phyloP scores from a whole-genome alignment of 64 coral and sea anemone genomes.

The Acropora yongei region DNA sequence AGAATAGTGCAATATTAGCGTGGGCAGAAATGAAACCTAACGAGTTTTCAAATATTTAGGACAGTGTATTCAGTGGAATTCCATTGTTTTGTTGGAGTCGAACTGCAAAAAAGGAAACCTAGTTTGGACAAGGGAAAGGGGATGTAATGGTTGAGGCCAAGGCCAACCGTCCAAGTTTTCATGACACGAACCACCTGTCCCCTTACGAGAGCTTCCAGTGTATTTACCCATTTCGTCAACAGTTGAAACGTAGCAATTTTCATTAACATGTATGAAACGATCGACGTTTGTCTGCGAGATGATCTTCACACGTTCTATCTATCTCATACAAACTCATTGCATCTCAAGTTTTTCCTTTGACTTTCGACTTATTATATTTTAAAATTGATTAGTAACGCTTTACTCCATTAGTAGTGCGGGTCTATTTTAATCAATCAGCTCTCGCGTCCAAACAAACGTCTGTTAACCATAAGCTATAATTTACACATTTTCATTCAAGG shows the following conservation, averaged over 20 bases:
- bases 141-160: not conserved
- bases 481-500: not conserved
- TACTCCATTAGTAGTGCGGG: not conserved
- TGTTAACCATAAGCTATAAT: not conserved
- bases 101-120: not conserved
- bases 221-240: no score
- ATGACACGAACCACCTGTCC: not conserved
- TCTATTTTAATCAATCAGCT: not conserved
- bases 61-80: not conserved
- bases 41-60: not conserved
- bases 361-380: no score
- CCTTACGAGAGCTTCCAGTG: not conserved
- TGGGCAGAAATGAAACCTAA: not conserved
- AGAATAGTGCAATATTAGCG: constrained; percentile 1
- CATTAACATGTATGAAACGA: no score
- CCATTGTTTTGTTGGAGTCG: not conserved
- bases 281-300: no score
- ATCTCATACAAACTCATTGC: no score
- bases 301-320: no score
- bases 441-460: not conserved
- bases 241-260: not conserved
- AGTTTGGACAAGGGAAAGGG: not conserved
- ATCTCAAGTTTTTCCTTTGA: no score
- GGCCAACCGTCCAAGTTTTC: not conserved
- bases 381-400: no score